Evolutionary conservation across 2,797 vertebrate species (phyloP), one percentile per base, ranked within the genome.

Genomic region (Lacerta viridis): DNA sequence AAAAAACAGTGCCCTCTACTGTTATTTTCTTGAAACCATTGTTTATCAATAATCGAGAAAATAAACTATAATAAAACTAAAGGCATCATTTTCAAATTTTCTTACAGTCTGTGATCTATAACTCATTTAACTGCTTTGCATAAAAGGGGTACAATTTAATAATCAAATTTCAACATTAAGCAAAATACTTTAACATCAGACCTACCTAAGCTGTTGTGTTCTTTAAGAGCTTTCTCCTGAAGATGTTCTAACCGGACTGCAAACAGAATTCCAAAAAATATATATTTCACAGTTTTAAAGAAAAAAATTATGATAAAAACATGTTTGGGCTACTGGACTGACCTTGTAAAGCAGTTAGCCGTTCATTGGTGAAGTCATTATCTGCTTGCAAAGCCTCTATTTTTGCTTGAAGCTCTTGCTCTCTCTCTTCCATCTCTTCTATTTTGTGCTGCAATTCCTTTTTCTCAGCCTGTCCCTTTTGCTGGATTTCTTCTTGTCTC

Each of bases 341-440:
- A 99, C 99, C 99, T 97, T 99, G 99, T 87, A 99, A 97, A 84
- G 99, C 99, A 18, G 98, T 96, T 33, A 99, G 98, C 75, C 98
- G 98, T 96, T 99, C 98, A 25, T 99, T 99, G 90, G 98, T 99
- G 96, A 99, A 99, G 96, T 99, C 99, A 29, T 99, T 99, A 96
- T 99, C 99, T 43, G 99, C 99, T 96, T 99, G 98, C 94, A 99
- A 96, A 93, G 99, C 99, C 92, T 99, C 99, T 80, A 99, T 99
- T 92, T 99, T 98, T 87, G 99, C 99, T 95, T 99, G 99, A 93
- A 99, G 98, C 87, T 98, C 98, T 96, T 99, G 98, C 91, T 99
- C 99, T 96, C 98, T 99, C 95, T 99, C 98, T 96, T 99, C 99
- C 99, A 99, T 99, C 97, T 99, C 99, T 92, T 98, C 98, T 69